Base-by-base conservation (phyloP, 2,888 invertebrate genomes). In the Thereva nobilitata region DNA sequence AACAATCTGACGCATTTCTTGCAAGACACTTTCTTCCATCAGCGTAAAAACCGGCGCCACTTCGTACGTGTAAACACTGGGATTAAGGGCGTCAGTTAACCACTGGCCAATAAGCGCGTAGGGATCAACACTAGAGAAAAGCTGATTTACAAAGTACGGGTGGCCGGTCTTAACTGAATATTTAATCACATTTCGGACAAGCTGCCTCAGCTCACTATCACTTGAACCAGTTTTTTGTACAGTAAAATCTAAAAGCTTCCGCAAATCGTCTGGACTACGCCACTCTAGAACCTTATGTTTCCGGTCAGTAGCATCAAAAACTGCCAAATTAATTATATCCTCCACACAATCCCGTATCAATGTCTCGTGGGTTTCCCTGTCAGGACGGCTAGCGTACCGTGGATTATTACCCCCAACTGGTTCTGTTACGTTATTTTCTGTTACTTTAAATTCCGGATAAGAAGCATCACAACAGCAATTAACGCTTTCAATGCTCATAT, bases 161-260 rank as follows among this genome's bases (percentile, higher is more conserved):
- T 94, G 93, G 0, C 91, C 93, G 1, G 93, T 93, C 81, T 94
- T 95, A 0, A 95, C 94, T 50, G 94, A 94, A 82, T 91, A 92
- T 41, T 88, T 86, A 73, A 94, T 88, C 53, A 91, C 88, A 74
- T 89, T 86, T 69, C 86, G 85, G 68, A 92, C 82, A 7, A 90
- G 79, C 41, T 85, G 81, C 56, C 91, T 75, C 1, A 95, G 82
- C 67, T 86, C 85, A 9, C 89, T 88, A 71, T 92, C 89, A 1
- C 85, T 83, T 44, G 86, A 83, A 4, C 87, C 85, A 5, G 83
- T 80, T 7, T 84, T 80, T 34, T 84, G 82, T 4, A 91, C 82
- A 64, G 84, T 81, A 74, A 93, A 83, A 76, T 92, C 88, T 61
- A 92, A 85, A 0, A 86, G 81, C 63, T 85, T 81, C 71, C 84